Percentiles rank a stretch among this genome's conserved stretches.
phyloP scores from a whole-genome alignment of 2,797 vertebrate genomes.

The Setipinna tenuifilis region DNA sequence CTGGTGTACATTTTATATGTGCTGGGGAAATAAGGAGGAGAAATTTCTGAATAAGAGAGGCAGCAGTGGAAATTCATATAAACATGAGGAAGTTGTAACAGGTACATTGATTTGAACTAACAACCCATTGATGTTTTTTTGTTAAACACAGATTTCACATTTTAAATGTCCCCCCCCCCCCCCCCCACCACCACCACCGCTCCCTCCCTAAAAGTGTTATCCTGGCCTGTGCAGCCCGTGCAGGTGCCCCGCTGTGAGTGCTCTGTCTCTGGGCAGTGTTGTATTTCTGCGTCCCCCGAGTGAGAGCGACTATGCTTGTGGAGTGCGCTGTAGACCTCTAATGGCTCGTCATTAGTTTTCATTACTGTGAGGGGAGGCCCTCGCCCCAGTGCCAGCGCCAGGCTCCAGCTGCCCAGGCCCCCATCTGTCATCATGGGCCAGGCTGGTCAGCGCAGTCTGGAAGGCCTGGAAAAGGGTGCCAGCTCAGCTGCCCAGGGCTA shows the following conservation, averaged over 20 bases:
- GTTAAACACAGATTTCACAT: background rate
- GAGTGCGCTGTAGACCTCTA: background rate
- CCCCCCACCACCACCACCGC: background rate
- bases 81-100: background rate
- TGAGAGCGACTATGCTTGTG: background rate
- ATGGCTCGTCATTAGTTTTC: slow-evolving; percentile 10
- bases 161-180: background rate
- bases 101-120: background rate
- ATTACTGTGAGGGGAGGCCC: slow-evolving; percentile 20
- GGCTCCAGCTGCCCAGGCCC: background rate
- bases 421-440: slow-evolving; percentile 14
- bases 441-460: background rate
- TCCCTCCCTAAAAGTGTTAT: background rate
- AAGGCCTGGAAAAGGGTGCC: background rate
- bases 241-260: background rate
- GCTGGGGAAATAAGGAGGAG: background rate
- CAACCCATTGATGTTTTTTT: background rate
- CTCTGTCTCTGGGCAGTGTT: background rate
- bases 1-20: background rate
- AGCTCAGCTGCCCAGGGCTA: background rate
- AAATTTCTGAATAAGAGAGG: background rate
- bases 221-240: background rate
- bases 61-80: background rate
- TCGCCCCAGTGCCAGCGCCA: background rate
- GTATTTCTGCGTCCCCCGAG: background rate